Conservation (phyloP, 23 tunicate genomes). For the Oikopleura albicans region DNA sequence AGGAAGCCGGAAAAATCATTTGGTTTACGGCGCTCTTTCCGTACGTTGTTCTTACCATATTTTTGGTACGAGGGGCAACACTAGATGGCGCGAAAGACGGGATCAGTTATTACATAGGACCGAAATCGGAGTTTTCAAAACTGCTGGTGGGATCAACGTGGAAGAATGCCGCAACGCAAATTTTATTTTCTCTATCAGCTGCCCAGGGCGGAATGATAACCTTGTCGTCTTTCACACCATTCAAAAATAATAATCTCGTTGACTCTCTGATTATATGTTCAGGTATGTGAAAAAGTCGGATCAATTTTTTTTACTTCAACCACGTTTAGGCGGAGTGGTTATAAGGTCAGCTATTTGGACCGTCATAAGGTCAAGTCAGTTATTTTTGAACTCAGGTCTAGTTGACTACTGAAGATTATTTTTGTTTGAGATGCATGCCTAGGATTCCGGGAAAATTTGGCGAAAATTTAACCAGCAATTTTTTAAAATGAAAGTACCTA, state of each 20-base stretch:
- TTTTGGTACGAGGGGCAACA: conserved; percentile 31
- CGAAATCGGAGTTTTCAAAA: conserved; percentile 19
- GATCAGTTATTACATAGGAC: conserved; percentile 28
- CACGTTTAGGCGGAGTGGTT: no score
- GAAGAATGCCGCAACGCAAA: conserved; percentile 13
- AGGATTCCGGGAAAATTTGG: no score
- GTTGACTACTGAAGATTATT: no score
- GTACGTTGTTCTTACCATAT: conserved; percentile 27
- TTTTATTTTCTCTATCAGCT: background rate
- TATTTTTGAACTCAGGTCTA: no score
- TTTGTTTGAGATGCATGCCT: no score
- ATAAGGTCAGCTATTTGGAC: no score
- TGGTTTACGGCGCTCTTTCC: conserved; percentile 44
- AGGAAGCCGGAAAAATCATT: conserved; percentile 24
- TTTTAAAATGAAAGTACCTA: no score
- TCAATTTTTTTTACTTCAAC: no score
- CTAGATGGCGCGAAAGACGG: conserved; percentile 29
- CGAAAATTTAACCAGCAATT: no score
- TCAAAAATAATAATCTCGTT: background rate
- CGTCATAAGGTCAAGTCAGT: no score
- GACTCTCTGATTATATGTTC: background rate
- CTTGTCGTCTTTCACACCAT: background rate
- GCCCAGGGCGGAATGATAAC: conserved; percentile 15
- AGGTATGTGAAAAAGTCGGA: background rate
- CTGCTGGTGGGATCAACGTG: background rate